Evolutionary conservation across 2,888 invertebrate species (phyloP), one percentile per base, ranked within the genome.

Genomic region (Cosmopolites sordidus): DNA sequence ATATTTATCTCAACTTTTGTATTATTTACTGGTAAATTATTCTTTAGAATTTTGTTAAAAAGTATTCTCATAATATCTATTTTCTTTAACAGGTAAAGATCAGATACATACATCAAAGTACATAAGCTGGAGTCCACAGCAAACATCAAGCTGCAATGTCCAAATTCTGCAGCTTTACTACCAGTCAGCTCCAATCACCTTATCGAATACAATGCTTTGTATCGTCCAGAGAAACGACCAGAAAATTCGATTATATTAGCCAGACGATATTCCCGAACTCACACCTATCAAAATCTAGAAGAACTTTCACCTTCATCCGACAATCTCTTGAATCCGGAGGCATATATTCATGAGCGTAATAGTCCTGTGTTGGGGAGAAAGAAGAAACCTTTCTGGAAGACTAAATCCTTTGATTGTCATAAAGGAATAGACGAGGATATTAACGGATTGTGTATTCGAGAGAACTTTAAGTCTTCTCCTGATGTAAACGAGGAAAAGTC

Each of bases 61-160:
- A n/a, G n/a, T n/a, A n/a, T n/a, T n/a, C n/a, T n/a, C n/a, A n/a
- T n/a, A n/a, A n/a, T n/a, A n/a, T n/a, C n/a, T n/a, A 48, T 47
- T 59, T 58, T 48, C 44, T 17, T 33, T 62, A 62, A 22, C 59
- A 63, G 63, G 54, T 56, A 12, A 33, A 33, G 33, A 33, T 33
- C 33, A 37, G 33, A 4, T 33, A 33, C 33, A 33, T 33, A 33
- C n/a, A 33, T 4, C 33, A 4, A 33, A 3, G 18, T 55, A 48
- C 57, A 59, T 58, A 65, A 60, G 51, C 67, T 66, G 66, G 67
- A 66, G 62, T 51, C 39, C 30, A 38, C 39, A 45, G 48, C 43
- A 9, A 53, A 37, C 42, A n/a, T 16, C 40, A 67, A 70, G 72
- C 71, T 73, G 73, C 74, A 68, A 74, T 74, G 74, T 71, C 63